phyloP scores from a whole-genome alignment of 1,140 invertebrate species.

The Berghia stephanieae region DNA sequence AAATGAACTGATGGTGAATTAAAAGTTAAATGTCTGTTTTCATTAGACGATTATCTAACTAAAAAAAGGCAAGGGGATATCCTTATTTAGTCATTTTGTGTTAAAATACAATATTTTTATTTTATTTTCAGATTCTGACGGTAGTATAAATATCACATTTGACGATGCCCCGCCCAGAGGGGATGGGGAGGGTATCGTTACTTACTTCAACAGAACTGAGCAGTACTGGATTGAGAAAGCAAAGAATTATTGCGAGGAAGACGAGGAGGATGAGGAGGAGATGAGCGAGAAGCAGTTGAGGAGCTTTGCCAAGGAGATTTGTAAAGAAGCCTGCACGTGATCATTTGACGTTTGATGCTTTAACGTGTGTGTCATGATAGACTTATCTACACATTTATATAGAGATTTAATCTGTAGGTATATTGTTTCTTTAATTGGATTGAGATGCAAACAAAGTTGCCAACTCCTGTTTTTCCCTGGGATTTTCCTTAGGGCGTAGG shows the following conservation, averaged over 20 bases:
- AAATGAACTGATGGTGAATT: no score
- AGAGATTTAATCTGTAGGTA: no score
- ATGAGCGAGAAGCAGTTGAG: constrained; percentile 42
- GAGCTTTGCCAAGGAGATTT: constrained; percentile 50
- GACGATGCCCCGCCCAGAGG: constrained; percentile 44
- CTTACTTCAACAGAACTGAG: constrained; percentile 46
- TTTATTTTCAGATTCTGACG: constrained; percentile 33
- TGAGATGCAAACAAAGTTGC: no score
- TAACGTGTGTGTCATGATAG: no score
- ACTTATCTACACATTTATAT: no score
- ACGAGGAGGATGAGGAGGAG: constrained; percentile 40
- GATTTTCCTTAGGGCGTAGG: no score
- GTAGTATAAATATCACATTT: constrained; percentile 49
- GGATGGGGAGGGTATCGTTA: constrained; percentile 37
- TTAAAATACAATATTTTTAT: no score
- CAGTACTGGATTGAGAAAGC: constrained; percentile 51
- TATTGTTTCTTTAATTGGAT: no score
- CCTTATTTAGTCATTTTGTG: no score
- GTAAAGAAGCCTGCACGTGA: constrained; percentile 45
- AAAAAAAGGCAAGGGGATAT: no score
- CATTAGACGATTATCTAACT: not conserved
- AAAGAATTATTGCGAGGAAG: constrained; percentile 41
- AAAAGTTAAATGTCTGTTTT: not conserved
- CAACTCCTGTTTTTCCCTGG: no score
- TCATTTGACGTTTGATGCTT: no score